Base-by-base conservation (phyloP, 2,888 invertebrate species). In the Tanytarsus gracilentus region DNA sequence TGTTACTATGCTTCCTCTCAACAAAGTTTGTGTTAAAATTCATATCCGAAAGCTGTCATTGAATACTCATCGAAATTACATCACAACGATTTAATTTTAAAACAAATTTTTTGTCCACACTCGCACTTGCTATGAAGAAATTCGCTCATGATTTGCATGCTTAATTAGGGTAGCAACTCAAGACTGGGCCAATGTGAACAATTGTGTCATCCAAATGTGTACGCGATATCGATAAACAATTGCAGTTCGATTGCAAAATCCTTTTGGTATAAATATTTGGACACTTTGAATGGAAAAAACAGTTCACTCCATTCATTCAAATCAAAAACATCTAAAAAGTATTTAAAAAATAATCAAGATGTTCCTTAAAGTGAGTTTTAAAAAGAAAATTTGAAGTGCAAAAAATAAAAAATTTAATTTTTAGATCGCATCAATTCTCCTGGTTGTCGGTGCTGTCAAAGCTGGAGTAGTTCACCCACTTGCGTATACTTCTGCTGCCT, bases 261-360 rank as follows among this genome's bases (percentile, higher is more conserved):
- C 40, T 36, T 55, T n/a, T 11, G 16, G 58, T 58, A 58, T 58
- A 58, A 58, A 58, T 58, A 58, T 58, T 58, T 58, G 39, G 52
- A 62, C 66, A 67, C 67, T 68, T 68, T 64, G 66, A 66, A 66
- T 64, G 63, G 68, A 63, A 18, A 72, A 72, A 71, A 74, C 74
- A 74, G 74, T 74, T 72, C 68, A 71, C 66, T 70, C 72, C 70
- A 68, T 68, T 68, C 69, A 68, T 73, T 72, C 70, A 70, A 70
- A 68, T 66, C 64, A 62, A 61, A 33, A 64, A 62, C 68, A 66
- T 67, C 18, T 36, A 21, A 56, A 40, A 5, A 29, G 29, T 49
- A 26, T 49, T 26, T 29, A 30, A 55, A 73, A 69, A 65, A 73
- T 72, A 74, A 74, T 74, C 72, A 72, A 70, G 72, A 69, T 72